Percentiles rank a stretch among this genome's conserved stretches.
These are phyloP conservation scores for Madoqua kirkii DNA, from an alignment of 2,113 vertebrate species.

Conservation along the genomic window DNA sequence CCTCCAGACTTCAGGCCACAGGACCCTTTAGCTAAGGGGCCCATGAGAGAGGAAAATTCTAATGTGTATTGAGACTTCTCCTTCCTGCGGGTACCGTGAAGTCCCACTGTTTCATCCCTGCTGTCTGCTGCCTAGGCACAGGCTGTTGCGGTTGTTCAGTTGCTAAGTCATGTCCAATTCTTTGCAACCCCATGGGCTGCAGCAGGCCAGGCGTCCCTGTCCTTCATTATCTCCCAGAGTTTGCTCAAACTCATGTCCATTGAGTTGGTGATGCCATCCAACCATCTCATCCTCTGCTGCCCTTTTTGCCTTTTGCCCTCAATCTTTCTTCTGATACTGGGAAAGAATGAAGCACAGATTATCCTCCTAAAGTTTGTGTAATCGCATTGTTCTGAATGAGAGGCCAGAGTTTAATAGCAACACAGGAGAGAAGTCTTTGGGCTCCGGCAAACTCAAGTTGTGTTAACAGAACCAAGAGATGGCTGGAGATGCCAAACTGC, in stretches of 20 bases:
- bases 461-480: background rate
- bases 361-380: background rate
- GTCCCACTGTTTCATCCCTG: background rate
- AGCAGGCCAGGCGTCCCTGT: background rate
- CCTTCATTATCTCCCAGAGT: background rate
- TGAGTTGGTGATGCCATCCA: background rate
- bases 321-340: background rate
- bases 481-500: background rate
- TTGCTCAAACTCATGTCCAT: background rate
- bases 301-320: background rate
- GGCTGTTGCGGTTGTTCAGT: background rate
- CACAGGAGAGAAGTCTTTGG: background rate
- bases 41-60: background rate
- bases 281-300: background rate
- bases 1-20: background rate
- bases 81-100: background rate
- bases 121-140: background rate
- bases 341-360: background rate
- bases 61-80: background rate
- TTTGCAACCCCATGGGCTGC: background rate
- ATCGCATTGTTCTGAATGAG: background rate
- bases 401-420: background rate
- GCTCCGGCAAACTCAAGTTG: background rate
- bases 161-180: background rate
- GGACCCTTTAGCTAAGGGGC: background rate